Evolutionary conservation across 2,113 vertebrate genomes (phyloP), one percentile per base, ranked within the genome.

Genomic region (Coracopsis vasa): DNA sequence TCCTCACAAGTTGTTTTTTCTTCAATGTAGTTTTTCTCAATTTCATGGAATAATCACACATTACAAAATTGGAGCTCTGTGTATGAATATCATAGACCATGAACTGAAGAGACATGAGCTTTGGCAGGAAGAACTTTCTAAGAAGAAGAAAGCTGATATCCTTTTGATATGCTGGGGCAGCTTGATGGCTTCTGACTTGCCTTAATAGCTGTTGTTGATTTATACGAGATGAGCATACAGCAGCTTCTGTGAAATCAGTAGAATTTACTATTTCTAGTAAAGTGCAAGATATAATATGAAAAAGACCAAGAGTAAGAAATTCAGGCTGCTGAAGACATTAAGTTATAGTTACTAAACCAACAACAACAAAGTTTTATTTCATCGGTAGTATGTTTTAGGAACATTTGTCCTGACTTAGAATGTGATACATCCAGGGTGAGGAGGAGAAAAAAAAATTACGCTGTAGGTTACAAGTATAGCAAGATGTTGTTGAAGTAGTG

Each of bases 71-170:
- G 99, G 99, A 88, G 98, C 99, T 51, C 97, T 99, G 4, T 99
- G 99, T 90, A 99, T 98, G 99, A 99, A 98, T 96, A 99, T 99
- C 82, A 99, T 99, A 67, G 99, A 99, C 92, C 99, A 99, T 74
- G 99, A 99, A 88, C 98, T 99, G 97, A 99, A 99, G 98, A 98
- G 99, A 92, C 99, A 98, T 19, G 98, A 99, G 85, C 98, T 99
- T 86, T 99, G 99, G 99, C 98, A 99, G 91, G 99, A 99, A 45
- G 99, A 99, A 90, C 98, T 99, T 82, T 98, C 98, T 97, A 99
- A 99, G 97, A 99, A 99, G 97, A 99, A 99, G 96, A 98, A 98
- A 96, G 98, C 98, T 95, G 98, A 99, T 99, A 99, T 99, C 99
- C 99, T 99, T 99, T 98, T 60, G 67, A 13, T 91, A 13, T 47